A percentile compares a stretch with the other conserved stretches of the same genome.
These are phyloP conservation scores for Pyxicephalus adspersus DNA, from an alignment of 2,113 vertebrate genomes.

Conservation along the genomic window DNA sequence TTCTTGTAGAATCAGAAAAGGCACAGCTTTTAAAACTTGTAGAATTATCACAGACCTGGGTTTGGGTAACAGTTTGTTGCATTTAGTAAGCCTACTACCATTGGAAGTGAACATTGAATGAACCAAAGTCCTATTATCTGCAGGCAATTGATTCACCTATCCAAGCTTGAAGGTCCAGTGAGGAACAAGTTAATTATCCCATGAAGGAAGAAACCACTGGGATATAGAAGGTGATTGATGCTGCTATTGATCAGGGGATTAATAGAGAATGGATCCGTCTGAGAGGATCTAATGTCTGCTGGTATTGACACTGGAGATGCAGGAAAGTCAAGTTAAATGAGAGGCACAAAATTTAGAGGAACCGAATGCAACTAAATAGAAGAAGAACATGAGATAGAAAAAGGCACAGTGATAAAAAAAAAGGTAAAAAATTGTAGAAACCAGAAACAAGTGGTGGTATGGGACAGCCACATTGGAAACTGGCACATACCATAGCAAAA, in stretches of 20 bases:
- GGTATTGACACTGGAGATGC: conserved; percentile 16
- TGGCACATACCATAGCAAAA: too few relatives aligned
- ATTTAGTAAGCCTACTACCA: not conserved
- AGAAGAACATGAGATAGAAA: not conserved
- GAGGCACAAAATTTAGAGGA: not conserved
- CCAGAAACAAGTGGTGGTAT: not conserved
- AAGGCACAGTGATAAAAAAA: not conserved
- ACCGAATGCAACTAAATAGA: not conserved
- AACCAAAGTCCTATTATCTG: not conserved
- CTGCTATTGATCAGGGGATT: conserved; percentile 42
- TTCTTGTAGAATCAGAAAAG: too few relatives aligned
- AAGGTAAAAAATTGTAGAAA: not conserved
- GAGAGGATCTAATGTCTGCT: conserved; percentile 22
- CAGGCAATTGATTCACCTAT: not conserved
- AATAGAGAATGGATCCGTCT: conserved; percentile 45
- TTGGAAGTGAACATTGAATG: not conserved
- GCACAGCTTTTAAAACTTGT: too few relatives aligned
- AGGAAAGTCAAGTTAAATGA: conserved; percentile 5
- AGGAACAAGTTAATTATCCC: conserved; percentile 36
- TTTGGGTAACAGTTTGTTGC: not conserved
- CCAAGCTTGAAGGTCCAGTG: not conserved
- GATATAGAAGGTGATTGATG: conserved; percentile 37
- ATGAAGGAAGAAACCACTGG: not conserved
- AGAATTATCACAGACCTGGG: too few relatives aligned
- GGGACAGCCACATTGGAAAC: not conserved